Evolutionary conservation across 2,113 vertebrate species (phyloP).

Genomic region (Misgurnus anguillicaudatus): DNA sequence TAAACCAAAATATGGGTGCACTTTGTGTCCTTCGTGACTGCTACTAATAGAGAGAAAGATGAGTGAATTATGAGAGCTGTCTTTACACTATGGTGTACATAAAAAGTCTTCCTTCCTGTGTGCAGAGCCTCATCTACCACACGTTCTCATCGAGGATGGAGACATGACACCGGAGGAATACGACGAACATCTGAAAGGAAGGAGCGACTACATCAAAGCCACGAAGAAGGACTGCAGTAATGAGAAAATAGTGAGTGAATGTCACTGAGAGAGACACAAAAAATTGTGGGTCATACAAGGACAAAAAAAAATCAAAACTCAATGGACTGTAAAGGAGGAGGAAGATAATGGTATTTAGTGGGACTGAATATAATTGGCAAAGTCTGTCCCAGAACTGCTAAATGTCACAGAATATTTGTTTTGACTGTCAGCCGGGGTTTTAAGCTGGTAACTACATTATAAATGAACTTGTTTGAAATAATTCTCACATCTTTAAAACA

Average conservation of each 20-base stretch:
- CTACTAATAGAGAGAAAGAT: background rate
- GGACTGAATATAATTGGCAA: too few relatives aligned
- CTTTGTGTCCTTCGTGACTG: background rate
- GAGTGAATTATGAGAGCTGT: background rate
- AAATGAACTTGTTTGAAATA: too few relatives aligned
- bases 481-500: too few relatives aligned
- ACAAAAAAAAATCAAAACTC: background rate
- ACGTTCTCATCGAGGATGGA: slow-evolving; percentile 86
- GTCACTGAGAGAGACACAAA: slow-evolving; percentile 65
- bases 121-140: slow-evolving; percentile 89
- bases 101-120: slow-evolving; percentile 36
- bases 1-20: background rate
- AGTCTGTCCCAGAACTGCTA: too few relatives aligned
- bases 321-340: background rate
- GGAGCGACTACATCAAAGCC: slow-evolving; percentile 87
- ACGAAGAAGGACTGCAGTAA: slow-evolving; percentile 86
- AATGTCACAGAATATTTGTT: too few relatives aligned
- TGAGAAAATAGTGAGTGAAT: slow-evolving; percentile 89
- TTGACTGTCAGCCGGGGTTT: too few relatives aligned
- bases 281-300: background rate
- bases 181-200: slow-evolving; percentile 83
- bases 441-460: too few relatives aligned
- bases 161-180: slow-evolving; percentile 90
- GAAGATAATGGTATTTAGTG: background rate
- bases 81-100: background rate